phyloP scores from a whole-genome alignment of 2,113 vertebrate genomes.

The Thryonomys swinderianus region DNA sequence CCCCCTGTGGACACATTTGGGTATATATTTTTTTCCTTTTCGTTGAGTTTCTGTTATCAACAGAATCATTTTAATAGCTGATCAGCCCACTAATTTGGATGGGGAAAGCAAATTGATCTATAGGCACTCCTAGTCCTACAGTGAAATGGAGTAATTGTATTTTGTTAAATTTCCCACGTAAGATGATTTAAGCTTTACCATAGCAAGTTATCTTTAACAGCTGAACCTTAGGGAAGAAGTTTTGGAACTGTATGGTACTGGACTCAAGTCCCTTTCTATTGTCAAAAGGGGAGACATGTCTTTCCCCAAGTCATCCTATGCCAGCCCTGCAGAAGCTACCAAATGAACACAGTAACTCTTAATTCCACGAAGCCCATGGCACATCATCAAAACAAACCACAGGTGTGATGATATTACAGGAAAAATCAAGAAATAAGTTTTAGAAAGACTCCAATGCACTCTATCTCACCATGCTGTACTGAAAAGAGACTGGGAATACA shows the following conservation, averaged over 20 bases:
- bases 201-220: background rate
- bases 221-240: background rate
- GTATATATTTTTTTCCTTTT: background rate
- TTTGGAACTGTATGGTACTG: background rate
- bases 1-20: background rate
- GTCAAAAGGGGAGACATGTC: background rate
- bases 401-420: background rate
- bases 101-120: background rate
- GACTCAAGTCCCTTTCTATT: conserved; percentile 22
- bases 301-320: background rate
- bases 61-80: conserved; percentile 1
- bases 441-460: background rate
- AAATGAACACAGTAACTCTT: background rate
- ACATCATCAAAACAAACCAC: conserved; percentile 32
- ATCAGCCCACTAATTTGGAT: background rate
- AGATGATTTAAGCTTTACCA: background rate
- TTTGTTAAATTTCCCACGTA: background rate
- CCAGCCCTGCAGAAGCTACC: background rate
- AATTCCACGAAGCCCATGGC: background rate
- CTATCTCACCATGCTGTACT: background rate
- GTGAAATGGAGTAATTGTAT: conserved; percentile 37
- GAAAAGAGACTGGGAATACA: conserved; percentile 33
- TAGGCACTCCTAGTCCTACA: background rate
- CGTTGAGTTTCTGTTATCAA: background rate
- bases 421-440: conserved; percentile 46